Percentiles rank a stretch among this genome's conserved stretches.
Evolutionary conservation across 1,140 invertebrate species (phyloP).

Genomic region (Saccostrea cuccullata): DNA sequence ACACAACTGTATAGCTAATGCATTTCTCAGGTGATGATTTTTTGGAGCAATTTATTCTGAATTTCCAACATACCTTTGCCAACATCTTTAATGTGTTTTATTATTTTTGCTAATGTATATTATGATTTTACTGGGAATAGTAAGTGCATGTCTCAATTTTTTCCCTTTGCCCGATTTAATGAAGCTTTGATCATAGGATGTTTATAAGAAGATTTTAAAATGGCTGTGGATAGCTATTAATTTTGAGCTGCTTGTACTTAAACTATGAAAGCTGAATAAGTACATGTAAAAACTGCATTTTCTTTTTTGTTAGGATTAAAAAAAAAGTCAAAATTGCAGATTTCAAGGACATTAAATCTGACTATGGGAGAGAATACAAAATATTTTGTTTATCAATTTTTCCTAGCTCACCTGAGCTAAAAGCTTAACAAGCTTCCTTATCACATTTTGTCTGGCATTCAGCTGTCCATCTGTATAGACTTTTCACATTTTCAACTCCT

Average conservation of each 20-base stretch:
- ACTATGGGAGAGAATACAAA: no score
- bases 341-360: no score
- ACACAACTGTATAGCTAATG: background rate
- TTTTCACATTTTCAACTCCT: no score
- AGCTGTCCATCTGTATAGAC: no score
- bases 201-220: background rate
- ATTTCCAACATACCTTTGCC: background rate
- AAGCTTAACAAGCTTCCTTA: no score
- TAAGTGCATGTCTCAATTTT: background rate
- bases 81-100: background rate
- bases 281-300: background rate
- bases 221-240: background rate
- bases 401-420: no score
- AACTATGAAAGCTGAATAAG: no score
- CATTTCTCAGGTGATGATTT: background rate
- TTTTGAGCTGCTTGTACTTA: no score
- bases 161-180: background rate
- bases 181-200: background rate
- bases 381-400: no score
- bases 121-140: background rate
- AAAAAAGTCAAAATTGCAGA: no score
- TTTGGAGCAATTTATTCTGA: background rate
- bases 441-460: no score
- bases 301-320: constrained; percentile 51
- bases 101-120: background rate